Evolutionary conservation across 2,797 vertebrate species (phyloP).

Genomic region (Masticophis lateralis): DNA sequence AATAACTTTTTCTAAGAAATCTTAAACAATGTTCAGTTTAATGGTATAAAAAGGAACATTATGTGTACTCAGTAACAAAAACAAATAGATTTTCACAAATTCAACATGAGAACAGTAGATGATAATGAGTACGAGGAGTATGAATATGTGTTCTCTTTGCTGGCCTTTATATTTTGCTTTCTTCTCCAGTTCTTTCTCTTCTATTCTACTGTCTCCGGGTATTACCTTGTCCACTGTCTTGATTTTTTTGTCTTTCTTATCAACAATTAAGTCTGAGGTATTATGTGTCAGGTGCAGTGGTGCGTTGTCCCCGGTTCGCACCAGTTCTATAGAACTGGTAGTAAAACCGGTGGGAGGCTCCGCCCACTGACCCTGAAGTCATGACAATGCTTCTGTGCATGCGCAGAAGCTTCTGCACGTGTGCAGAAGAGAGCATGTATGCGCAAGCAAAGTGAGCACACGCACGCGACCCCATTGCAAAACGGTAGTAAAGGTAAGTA

Average conservation of each 20-base stretch:
- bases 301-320: no score
- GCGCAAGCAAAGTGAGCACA: no score
- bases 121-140: conserved; percentile 9
- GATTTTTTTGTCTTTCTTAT: not conserved
- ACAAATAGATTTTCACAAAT: not conserved
- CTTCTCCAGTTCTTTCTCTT: not conserved
- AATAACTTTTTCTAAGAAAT: not conserved
- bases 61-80: conserved; percentile 6
- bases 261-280: not conserved
- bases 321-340: no score
- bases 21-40: not conserved
- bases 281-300: not conserved
- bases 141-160: not conserved
- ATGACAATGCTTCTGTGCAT: no score
- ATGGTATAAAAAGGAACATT: conserved; percentile 6
- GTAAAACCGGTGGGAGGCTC: no score
- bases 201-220: not conserved
- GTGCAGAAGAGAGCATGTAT: no score
- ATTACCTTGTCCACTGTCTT: not conserved
- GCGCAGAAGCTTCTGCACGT: no score
- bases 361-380: no score
- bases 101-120: not conserved
- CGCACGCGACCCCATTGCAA: no score
- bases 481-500: no score
- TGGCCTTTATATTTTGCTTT: not conserved